phyloP scores from a whole-genome alignment of 1,140 invertebrate species.

The Pteromalus puparum region DNA sequence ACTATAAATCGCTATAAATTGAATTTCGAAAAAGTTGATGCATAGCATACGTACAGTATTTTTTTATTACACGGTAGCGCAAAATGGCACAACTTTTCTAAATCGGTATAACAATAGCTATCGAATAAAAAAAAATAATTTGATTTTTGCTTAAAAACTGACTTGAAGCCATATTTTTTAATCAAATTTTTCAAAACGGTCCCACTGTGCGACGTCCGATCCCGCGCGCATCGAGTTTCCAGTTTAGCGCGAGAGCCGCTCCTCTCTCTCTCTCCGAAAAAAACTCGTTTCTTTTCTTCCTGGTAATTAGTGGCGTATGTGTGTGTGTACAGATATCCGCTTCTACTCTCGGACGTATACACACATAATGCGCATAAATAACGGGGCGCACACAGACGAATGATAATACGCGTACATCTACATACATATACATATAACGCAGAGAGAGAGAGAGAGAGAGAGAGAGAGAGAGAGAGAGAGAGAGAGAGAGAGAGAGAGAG shows the following conservation, averaged over 20 bases:
- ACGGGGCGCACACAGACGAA: background rate
- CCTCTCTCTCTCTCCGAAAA: background rate
- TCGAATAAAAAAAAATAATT: too few species aligned
- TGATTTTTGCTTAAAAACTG: too few species aligned
- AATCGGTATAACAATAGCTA: too few species aligned
- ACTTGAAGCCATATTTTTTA: too few species aligned
- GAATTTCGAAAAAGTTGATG: too few species aligned
- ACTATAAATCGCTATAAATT: too few species aligned
- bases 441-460: background rate
- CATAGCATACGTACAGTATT: too few species aligned
- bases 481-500: background rate
- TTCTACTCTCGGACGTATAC: background rate
- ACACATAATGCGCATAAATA: slow-evolving; percentile 17
- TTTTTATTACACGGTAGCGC: too few species aligned
- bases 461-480: background rate
- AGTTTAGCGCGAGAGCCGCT: background rate
- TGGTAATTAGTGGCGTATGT: slow-evolving; percentile 7
- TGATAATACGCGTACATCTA: background rate
- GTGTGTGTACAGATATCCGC: background rate
- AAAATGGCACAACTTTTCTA: too few species aligned
- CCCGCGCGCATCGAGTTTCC: background rate
- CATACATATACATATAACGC: background rate
- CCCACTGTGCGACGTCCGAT: too few species aligned
- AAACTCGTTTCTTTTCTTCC: slow-evolving; percentile 22
- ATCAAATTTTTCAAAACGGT: too few species aligned